Evolutionary conservation across 1,140 invertebrate species (phyloP), one percentile per base, ranked within the genome.

Genomic region (Solenopsis fugax): DNA sequence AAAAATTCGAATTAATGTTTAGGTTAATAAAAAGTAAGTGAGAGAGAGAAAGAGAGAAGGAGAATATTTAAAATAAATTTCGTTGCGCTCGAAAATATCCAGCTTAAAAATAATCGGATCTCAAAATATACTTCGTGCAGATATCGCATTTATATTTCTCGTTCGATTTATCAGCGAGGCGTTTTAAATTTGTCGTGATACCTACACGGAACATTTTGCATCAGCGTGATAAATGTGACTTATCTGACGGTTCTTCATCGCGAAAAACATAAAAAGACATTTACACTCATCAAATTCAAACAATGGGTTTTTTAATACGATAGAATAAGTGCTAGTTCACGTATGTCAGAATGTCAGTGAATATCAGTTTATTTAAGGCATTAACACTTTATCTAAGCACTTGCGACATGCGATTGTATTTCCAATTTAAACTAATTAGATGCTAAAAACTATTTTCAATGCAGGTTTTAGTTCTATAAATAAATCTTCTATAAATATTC

Each of bases 271-370:
- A 62, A 48, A 58, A 77, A 62, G n/a, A 0, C 56, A 62, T 62
- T 77, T 48, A 62, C 5, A 45, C 2, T 29, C n/a, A 9, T 5
- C n/a, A 77, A 60, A 77, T 77, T 64, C n/a, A 76, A 76, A 77
- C 21, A 60, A 12, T 12, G 24, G 16, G 0, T 41, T 77, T 75
- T 60, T 45, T 34, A 29, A 29, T 12, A 2, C 5, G 34, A 58
- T 37, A 75, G 13, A 58, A 41, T 62, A 34, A 62, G 0, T 45
- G 13, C 10, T 2, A 18, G 16, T 24, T 60, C 21, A 45, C 16
- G 3, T 29, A 45, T 62, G 16, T 60, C 16, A 18, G 16, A 45
- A 76, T 4, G 37, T 60, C 9, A 16, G n/a, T 48, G n/a, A 76
- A 29, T 41, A 58, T 41, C 4, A 1, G 21, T 76, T 58, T 56